A percentile compares a stretch with the other conserved stretches of the same genome.
Conservation (phyloP, 2,113 vertebrate species). For the Rhodinocichla rosea region DNA sequence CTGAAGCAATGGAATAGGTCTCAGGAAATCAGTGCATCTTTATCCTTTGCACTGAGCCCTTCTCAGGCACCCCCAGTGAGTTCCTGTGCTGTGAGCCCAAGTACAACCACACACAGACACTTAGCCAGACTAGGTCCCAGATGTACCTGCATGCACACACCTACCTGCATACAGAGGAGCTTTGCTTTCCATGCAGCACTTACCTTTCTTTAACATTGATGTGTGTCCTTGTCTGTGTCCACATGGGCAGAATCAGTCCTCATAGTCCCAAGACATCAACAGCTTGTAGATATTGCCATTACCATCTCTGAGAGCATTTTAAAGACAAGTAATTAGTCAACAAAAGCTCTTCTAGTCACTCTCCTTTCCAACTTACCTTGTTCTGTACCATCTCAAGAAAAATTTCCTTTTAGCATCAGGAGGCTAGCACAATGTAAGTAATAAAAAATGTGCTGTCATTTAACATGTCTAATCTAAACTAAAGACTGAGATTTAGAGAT, state of each 20-base stretch:
- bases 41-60: not conserved
- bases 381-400: not conserved
- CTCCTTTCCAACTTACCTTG: not conserved
- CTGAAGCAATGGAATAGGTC: not conserved
- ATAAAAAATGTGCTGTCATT: not conserved
- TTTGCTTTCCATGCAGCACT: not conserved
- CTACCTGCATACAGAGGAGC: not conserved
- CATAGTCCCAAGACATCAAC: not conserved
- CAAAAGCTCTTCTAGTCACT: not conserved
- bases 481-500: constrained; percentile 2
- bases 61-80: not conserved
- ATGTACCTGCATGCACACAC: not conserved
- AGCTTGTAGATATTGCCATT: not conserved
- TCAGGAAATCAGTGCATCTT: not conserved
- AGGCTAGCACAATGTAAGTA: not conserved
- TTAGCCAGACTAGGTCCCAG: not conserved
- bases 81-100: not conserved
- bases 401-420: not conserved
- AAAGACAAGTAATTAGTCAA: not conserved
- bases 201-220: not conserved
- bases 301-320: not conserved
- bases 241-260: not conserved
- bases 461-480: not conserved
- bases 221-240: not conserved
- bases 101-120: not conserved